Evolutionary conservation across 2,113 vertebrate species (phyloP).

Genomic region (Pollachius pollachius): DNA sequence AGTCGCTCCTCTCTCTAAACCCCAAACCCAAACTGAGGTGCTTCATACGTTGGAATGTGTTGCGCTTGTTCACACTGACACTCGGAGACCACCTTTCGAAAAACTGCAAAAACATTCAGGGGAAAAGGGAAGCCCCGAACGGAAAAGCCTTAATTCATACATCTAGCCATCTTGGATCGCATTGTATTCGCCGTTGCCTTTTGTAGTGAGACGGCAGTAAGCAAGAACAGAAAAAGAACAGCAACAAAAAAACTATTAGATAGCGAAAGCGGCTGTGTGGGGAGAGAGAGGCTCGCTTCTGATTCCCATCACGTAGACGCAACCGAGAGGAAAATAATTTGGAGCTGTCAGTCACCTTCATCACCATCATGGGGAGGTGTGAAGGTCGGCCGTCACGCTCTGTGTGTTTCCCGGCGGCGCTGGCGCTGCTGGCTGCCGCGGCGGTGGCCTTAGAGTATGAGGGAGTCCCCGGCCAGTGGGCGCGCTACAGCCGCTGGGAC

Average conservation of each 20-base stretch:
- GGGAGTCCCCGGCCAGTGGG: slow-evolving; percentile 90
- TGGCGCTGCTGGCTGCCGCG: slow-evolving; percentile 28
- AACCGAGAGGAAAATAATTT: no score
- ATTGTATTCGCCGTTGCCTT: slow-evolving; percentile 26
- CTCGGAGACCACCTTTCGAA: slow-evolving; percentile 51
- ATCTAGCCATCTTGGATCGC: slow-evolving; percentile 10
- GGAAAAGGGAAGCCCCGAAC: slow-evolving; percentile 62
- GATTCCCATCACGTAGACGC: no score
- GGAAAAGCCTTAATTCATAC: slow-evolving; percentile 47
- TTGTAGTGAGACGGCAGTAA: slow-evolving; percentile 25
- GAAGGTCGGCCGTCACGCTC: slow-evolving; percentile 4
- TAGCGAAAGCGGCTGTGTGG: neutral
- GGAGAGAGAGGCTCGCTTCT: neutral
- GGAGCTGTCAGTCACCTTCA: no score
- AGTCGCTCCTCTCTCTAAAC: slow-evolving; percentile 51
- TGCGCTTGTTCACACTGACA: slow-evolving; percentile 40
- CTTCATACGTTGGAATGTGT: slow-evolving; percentile 45
- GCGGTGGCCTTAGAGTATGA: slow-evolving; percentile 82
- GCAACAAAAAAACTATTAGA: no score
- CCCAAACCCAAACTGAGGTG: slow-evolving; percentile 46
- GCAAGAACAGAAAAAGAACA: no score
- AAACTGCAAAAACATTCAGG: slow-evolving; percentile 64
- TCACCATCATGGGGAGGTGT: no score
- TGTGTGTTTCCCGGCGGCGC: slow-evolving; percentile 54
- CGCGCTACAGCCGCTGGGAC: slow-evolving; percentile 87